Evolutionary conservation across 1,140 invertebrate species (phyloP).

Genomic region (Anastatus disparis): DNA sequence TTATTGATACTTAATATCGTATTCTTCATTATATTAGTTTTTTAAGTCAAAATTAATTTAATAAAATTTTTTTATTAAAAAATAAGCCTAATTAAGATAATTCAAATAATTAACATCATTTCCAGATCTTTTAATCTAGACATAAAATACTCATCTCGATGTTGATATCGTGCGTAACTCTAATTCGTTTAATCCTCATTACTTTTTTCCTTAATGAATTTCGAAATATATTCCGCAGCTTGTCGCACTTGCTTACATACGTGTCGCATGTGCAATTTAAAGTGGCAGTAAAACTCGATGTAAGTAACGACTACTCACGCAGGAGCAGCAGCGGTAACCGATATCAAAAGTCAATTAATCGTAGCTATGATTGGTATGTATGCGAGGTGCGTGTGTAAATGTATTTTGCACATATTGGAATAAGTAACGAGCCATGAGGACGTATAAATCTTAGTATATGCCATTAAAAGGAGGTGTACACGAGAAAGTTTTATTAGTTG

Average conservation of each 20-base stretch:
- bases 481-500: constrained; percentile 34
- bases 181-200: neutral
- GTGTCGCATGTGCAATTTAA: neutral
- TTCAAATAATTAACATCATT: no score
- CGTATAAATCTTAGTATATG: constrained; percentile 36
- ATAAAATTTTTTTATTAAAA: no score
- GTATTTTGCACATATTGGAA: neutral
- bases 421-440: neutral
- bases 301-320: constrained; percentile 4
- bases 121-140: no score
- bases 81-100: no score
- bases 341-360: constrained; percentile 44
- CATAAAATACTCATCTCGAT: constrained; percentile 9
- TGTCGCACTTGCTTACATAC: neutral
- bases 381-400: constrained; percentile 13
- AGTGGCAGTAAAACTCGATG: neutral
- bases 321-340: no score
- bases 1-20: no score
- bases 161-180: neutral
- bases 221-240: constrained; percentile 13
- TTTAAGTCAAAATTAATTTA: no score
- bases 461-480: constrained; percentile 40
- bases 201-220: constrained; percentile 7
- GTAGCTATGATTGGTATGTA: no score
- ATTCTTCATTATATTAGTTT: no score